Conservation (phyloP, 2,797 vertebrate genomes). For the Lophius americanus region DNA sequence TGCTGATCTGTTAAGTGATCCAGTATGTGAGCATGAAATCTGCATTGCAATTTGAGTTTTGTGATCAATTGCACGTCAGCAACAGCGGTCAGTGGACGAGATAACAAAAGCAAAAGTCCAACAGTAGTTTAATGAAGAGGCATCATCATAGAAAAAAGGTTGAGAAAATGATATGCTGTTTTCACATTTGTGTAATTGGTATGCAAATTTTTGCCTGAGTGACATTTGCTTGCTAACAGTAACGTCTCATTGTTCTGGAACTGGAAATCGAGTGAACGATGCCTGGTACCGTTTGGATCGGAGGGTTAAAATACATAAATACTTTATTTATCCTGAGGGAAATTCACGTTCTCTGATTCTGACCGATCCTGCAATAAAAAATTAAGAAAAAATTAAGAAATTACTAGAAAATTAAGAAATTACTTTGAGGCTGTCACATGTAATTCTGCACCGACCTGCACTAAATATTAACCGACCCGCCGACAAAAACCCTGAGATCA, state of each 20-base stretch:
- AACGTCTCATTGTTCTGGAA: conserved; percentile 5
- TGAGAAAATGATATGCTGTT: conserved; percentile 1
- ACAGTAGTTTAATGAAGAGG: conserved; percentile 3
- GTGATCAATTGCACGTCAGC: not conserved
- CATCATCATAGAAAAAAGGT: conserved; percentile 14
- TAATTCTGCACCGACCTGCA: too few relatives aligned
- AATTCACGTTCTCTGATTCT: too few relatives aligned
- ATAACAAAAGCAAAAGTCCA: conserved; percentile 7
- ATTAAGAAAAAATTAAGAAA: too few relatives aligned
- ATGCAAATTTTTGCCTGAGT: conserved; percentile 17
- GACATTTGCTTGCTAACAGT: conserved; percentile 22
- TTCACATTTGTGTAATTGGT: conserved; percentile 43
- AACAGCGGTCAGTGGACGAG: conserved; percentile 9
- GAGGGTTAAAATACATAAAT: not conserved
- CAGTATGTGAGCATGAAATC: not conserved
- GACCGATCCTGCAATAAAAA: too few relatives aligned
- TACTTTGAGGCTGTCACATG: too few relatives aligned
- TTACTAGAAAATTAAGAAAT: too few relatives aligned
- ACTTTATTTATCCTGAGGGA: too few relatives aligned
- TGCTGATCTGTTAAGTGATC: conserved; percentile 6
- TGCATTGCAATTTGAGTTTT: conserved; percentile 4
- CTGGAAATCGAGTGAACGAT: not conserved
- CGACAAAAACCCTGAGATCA: too few relatives aligned
- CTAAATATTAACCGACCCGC: too few relatives aligned
- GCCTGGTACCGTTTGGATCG: not conserved